These are phyloP conservation scores for Stichodactyla mertensii DNA, from an alignment of 64 coral and sea anemone species.

Conservation along the genomic window DNA sequence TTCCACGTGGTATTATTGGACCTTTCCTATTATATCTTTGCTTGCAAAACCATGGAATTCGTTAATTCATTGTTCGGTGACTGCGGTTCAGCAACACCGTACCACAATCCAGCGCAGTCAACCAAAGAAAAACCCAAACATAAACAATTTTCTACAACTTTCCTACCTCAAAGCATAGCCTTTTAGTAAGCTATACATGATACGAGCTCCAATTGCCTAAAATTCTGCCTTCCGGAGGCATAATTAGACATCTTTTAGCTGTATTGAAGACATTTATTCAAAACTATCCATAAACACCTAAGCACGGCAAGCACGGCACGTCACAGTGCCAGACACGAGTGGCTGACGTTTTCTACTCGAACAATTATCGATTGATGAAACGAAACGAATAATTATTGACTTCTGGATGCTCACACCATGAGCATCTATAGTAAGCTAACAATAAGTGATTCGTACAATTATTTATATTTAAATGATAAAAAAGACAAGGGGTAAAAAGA, in stretches of 20 bases:
- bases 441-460: no score
- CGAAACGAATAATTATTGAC: neutral
- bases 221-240: neutral
- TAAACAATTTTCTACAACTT: neutral
- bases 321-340: neutral
- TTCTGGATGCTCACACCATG: neutral
- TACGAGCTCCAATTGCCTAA: neutral
- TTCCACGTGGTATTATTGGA: neutral
- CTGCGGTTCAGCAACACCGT: neutral
- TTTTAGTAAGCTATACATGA: constrained; percentile 14
- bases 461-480: no score
- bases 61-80: neutral
- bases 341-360: neutral
- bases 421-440: no score
- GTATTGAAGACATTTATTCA: neutral
- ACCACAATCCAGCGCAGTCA: neutral
- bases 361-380: neutral
- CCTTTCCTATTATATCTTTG: neutral
- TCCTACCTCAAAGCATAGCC: constrained; percentile 13
- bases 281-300: neutral
- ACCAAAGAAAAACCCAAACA: constrained; percentile 7
- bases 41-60: neutral
- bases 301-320: neutral
- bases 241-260: neutral
- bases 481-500: no score